Conservation (phyloP, 2,888 invertebrate genomes). For the Lissocephala sabroskyi region DNA sequence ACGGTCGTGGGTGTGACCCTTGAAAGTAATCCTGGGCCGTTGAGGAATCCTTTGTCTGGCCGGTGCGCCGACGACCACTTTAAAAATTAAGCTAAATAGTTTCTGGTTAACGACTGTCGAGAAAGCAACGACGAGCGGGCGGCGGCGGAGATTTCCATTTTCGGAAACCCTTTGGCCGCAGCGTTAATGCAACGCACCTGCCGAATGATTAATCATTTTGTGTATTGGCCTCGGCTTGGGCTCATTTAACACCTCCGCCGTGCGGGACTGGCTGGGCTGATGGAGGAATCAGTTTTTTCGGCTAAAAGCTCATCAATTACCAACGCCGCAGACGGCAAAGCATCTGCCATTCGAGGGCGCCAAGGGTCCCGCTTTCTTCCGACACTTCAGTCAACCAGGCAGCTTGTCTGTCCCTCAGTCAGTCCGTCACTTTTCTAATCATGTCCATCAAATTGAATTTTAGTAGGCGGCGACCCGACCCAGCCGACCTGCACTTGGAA, state of each 20-base stretch:
- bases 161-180: slow-evolving; percentile 37
- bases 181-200: slow-evolving; percentile 57
- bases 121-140: slow-evolving; percentile 7
- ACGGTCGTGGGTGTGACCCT: slow-evolving; percentile 41
- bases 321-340: slow-evolving; percentile 20
- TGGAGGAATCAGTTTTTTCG: too few relatives aligned
- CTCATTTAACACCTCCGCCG: slow-evolving; percentile 43
- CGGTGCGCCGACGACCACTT: slow-evolving; percentile 47
- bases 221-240: slow-evolving; percentile 23
- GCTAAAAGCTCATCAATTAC: slow-evolving; percentile 68
- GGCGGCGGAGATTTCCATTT: slow-evolving; percentile 10
- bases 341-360: slow-evolving; percentile 52
- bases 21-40: slow-evolving; percentile 48
- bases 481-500: neutral
- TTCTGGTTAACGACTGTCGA: slow-evolving; percentile 56
- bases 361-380: slow-evolving; percentile 57
- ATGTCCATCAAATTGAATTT: slow-evolving; percentile 65
- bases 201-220: slow-evolving; percentile 70
- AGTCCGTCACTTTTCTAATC: slow-evolving; percentile 47
- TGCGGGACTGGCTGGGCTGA: neutral
- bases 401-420: too few relatives aligned
- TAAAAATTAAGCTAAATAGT: slow-evolving; percentile 63
- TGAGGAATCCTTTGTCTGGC: slow-evolving; percentile 9
- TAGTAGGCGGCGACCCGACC: slow-evolving; percentile 16
- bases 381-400: too few relatives aligned